Base-by-base conservation (phyloP, 2,888 invertebrate genomes). In the Eristalis intricaria region DNA sequence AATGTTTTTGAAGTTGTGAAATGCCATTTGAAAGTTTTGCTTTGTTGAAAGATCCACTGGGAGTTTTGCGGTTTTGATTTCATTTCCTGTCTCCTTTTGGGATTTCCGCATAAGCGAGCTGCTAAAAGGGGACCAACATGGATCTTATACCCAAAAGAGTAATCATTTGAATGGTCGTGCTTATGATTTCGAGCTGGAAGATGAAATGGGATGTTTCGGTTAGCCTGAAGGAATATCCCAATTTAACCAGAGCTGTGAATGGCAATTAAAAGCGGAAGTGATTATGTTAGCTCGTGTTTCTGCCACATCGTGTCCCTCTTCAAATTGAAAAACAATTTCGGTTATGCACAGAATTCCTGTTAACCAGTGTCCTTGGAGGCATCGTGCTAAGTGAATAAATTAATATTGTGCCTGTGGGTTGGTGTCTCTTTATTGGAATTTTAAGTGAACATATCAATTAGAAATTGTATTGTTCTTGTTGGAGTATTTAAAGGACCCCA, bases 221-320 rank as follows among this genome's bases (percentile, higher is more conserved):
- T 32, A 43, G 64, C 64, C 43, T 56, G 35, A 64, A 65, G 64
- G 74, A 64, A 19, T 23, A 29, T 8, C 23, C 32, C 26, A 7
- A 35, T 23, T 58, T 70, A 32, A 70, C 19, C 32, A 50, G n/a
- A 32, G 22, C 73, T 73, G 73, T 64, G 26, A 64, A 74, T 74
- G 74, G 64, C 74, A 74, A 74, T 61, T 43, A 32, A 35, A 15
- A 74, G 35, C 13, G 63, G 29, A 74, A 74, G 43, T 74, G 50
- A 64, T 74, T 64, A 43, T 63, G 40, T 63, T 63, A 29, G 60
- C 43, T 50, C 4, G n/a, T 64, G 43, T 74, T 63, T 64, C 10
- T 35, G 19, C 3, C 23, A 64, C 29, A 23, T 56, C 35, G 23
- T 23, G 35, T 74, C 50, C 63, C 22, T 74, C 64, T 64, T 32